A percentile compares a stretch with the other conserved stretches of the same genome.
Conservation (phyloP, 2,888 invertebrate genomes). For the Dyspetes luteomarginatus region DNA sequence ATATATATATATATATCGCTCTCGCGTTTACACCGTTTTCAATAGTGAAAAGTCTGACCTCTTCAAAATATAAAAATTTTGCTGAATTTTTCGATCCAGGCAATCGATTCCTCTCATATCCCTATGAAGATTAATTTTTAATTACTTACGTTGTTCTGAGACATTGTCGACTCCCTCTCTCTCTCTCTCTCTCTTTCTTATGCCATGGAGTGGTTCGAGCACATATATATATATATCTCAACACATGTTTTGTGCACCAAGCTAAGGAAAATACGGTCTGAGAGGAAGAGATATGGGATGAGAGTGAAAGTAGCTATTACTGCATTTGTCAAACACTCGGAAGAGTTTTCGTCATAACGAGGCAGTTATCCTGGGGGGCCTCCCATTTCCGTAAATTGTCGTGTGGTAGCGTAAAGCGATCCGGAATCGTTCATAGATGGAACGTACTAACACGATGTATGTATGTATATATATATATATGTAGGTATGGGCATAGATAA, state of each 20-base stretch:
- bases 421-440: background rate
- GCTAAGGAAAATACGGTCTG: background rate
- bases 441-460: background rate
- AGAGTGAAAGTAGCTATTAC: slow-evolving; percentile 40
- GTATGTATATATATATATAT: background rate
- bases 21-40: no score
- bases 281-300: background rate
- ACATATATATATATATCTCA: background rate
- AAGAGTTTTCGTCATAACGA: background rate
- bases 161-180: no score
- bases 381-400: background rate
- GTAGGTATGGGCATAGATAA: no score
- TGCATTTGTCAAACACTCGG: slow-evolving; percentile 38
- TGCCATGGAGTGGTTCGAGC: background rate
- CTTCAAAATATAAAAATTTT: no score
- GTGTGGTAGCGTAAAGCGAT: slow-evolving; percentile 9
- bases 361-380: slow-evolving; percentile 1
- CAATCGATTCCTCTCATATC: no score
- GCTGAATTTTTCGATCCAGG: no score
- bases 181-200: no score
- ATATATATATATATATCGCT: slow-evolving; percentile 27
- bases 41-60: no score
- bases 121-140: no score
- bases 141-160: no score
- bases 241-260: slow-evolving; percentile 1